Conservation (phyloP, 2,888 invertebrate species). For the Cordilura impudica region DNA sequence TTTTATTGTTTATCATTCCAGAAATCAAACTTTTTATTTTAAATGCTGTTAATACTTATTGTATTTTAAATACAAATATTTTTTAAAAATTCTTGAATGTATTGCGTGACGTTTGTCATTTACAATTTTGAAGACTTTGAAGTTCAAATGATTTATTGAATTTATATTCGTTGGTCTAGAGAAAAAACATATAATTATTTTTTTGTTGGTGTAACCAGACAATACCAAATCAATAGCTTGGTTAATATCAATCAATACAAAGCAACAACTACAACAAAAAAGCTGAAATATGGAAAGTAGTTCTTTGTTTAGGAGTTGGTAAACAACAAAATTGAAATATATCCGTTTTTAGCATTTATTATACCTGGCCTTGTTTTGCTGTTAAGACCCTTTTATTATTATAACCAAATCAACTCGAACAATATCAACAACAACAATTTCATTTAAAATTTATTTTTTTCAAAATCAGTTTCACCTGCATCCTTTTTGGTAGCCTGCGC, state of each 20-base stretch:
- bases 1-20: constrained; percentile 41
- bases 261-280: background rate
- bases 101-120: constrained; percentile 43
- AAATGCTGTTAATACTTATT: background rate
- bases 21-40: constrained; percentile 34
- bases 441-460: constrained; percentile 35
- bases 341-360: constrained; percentile 24
- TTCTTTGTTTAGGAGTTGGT: background rate
- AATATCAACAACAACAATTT: constrained; percentile 23
- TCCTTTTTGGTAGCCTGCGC: constrained; percentile 66
- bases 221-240: background rate
- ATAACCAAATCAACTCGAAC: constrained; percentile 20
- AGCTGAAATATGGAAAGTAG: background rate
- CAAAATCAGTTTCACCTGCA: constrained; percentile 76
- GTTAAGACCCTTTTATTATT: background rate
- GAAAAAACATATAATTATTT: constrained; percentile 29
- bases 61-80: background rate
- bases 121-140: constrained; percentile 17
- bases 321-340: constrained; percentile 37
- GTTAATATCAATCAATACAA: background rate
- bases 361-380: background rate
- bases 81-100: constrained; percentile 11
- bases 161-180: background rate
- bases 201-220: background rate
- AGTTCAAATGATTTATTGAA: background rate